These are phyloP conservation scores for Neuroterus valhalla DNA, from an alignment of 1,140 invertebrate genomes.

Conservation along the genomic window DNA sequence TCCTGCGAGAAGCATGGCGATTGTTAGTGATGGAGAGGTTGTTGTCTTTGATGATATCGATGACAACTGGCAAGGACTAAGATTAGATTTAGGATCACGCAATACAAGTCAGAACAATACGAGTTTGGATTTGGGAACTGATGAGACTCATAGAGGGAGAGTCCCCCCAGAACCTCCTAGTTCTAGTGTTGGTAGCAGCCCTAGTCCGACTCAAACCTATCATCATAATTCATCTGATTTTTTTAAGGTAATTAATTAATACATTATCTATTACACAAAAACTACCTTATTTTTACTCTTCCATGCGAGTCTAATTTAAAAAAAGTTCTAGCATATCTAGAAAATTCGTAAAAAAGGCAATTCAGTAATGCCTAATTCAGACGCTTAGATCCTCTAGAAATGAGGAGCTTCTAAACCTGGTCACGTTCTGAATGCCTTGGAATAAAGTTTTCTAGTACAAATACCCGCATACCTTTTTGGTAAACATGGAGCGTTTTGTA, in stretches of 20 bases:
- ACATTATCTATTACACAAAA: not conserved
- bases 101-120: slow-evolving; percentile 57
- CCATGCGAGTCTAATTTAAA: too few species aligned
- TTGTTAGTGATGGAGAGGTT: slow-evolving; percentile 83
- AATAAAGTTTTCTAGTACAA: too few species aligned
- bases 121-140: slow-evolving; percentile 60
- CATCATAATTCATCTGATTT: slow-evolving; percentile 74
- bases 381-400: too few species aligned
- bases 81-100: slow-evolving; percentile 64
- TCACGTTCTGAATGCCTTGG: too few species aligned
- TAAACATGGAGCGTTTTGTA: too few species aligned
- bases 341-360: too few species aligned
- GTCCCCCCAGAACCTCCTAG: slow-evolving; percentile 66
- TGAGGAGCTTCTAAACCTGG: too few species aligned
- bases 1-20: slow-evolving; percentile 72
- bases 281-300: not conserved
- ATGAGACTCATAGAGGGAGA: slow-evolving; percentile 63
- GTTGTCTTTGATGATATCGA: slow-evolving; percentile 90
- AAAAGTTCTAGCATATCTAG: too few species aligned
- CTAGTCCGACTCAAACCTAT: slow-evolving; percentile 71
- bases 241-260: slow-evolving; percentile 71
- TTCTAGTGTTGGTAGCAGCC: slow-evolving; percentile 71
- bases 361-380: too few species aligned
- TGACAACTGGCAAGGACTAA: slow-evolving; percentile 80
- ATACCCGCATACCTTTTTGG: too few species aligned